Conservation (phyloP, 2,888 invertebrate genomes). For the Gandaritis pyraliata region DNA sequence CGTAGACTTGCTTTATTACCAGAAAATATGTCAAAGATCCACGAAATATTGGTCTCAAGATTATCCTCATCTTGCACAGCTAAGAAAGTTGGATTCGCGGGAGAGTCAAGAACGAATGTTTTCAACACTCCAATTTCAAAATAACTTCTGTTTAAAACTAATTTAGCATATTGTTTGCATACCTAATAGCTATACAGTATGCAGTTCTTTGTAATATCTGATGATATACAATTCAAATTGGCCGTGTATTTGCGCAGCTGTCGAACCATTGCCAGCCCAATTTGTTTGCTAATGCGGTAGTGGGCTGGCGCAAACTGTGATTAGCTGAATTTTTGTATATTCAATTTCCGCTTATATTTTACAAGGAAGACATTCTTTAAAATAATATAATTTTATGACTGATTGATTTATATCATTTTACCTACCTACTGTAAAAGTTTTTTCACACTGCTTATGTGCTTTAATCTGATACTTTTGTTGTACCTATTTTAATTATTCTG, state of each 20-base stretch:
- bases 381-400: background rate
- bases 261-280: slow-evolving; percentile 46
- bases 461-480: background rate
- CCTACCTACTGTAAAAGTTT: too few species aligned
- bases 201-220: slow-evolving; percentile 27
- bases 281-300: slow-evolving; percentile 52
- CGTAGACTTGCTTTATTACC: slow-evolving; percentile 44
- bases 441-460: too few species aligned
- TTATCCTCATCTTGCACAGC: background rate
- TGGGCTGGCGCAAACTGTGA: slow-evolving; percentile 35
- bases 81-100: background rate
- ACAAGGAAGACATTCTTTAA: slow-evolving; percentile 5
- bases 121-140: slow-evolving; percentile 11
- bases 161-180: slow-evolving; percentile 18
- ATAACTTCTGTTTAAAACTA: slow-evolving; percentile 5
- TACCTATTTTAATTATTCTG: background rate
- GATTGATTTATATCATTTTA: background rate
- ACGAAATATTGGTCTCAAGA: slow-evolving; percentile 15
- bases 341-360: slow-evolving; percentile 22
- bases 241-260: slow-evolving; percentile 50
- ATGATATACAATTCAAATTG: slow-evolving; percentile 42
- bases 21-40: slow-evolving; percentile 37
- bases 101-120: background rate
- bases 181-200: background rate
- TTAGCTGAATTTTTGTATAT: slow-evolving; percentile 40